Evolutionary conservation across 30 jellyfish, hydroid and myxozoan species (phyloP).

Genomic region (Nemopilema nomurai): DNA sequence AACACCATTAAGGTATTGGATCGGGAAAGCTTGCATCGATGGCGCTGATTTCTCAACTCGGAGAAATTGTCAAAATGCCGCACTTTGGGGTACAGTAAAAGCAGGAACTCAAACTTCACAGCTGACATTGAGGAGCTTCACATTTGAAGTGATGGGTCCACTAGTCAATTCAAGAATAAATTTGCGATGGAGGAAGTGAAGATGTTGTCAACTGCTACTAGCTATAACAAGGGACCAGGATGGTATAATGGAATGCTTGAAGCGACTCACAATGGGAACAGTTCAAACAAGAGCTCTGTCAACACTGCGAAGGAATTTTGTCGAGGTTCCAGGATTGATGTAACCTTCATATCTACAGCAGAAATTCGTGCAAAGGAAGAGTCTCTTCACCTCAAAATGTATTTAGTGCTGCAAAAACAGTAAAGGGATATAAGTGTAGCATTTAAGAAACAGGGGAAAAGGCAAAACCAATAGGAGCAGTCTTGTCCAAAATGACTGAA

Average conservation of each 20-base stretch:
- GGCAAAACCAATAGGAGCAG: too few relatives aligned
- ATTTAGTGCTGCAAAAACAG: constrained; percentile 9
- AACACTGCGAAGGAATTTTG: constrained; percentile 37
- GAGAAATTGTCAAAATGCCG: too few relatives aligned
- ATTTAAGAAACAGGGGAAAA: too few relatives aligned
- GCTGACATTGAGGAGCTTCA: constrained; percentile 24
- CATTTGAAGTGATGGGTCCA: constrained; percentile 65
- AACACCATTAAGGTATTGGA: background rate
- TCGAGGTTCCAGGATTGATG: constrained; percentile 25
- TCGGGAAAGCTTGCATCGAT: too few relatives aligned
- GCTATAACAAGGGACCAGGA: constrained; percentile 62
- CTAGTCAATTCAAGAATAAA: constrained; percentile 65
- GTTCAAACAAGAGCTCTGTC: constrained; percentile 42
- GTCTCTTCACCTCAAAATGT: constrained; percentile 25
- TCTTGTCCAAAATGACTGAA: too few relatives aligned
- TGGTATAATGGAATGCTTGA: constrained; percentile 60
- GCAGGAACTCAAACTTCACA: constrained; percentile 6
- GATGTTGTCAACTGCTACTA: constrained; percentile 40
- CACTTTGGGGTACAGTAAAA: too few relatives aligned
- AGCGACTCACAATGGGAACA: constrained; percentile 38
- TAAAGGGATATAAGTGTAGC: constrained; percentile 15
- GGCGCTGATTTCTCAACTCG: too few relatives aligned
- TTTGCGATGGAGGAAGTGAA: constrained; percentile 38
- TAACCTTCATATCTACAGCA: constrained; percentile 24
- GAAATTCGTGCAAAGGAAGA: constrained; percentile 16